These are phyloP conservation scores for Netelia fuscicornis DNA, from an alignment of 2,888 invertebrate genomes.

Conservation along the genomic window DNA sequence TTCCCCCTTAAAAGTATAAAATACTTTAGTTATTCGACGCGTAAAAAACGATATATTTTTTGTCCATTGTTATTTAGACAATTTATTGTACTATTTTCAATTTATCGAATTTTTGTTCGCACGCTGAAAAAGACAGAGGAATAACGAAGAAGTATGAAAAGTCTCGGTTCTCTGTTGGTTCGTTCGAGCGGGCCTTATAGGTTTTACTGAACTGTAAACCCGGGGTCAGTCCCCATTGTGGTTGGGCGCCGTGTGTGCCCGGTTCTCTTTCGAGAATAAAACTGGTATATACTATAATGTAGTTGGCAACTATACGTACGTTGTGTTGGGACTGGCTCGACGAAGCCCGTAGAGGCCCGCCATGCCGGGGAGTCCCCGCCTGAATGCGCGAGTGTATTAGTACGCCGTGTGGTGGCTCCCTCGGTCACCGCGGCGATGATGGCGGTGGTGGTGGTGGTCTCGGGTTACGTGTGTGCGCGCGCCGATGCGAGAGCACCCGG, in stretches of 20 bases:
- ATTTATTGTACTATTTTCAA: constrained; percentile 30
- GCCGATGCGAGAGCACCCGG: background rate
- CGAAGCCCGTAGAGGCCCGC: constrained; percentile 7
- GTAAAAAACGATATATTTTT: constrained; percentile 34
- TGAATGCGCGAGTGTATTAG: background rate
- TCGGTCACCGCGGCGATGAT: background rate
- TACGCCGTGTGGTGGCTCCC: constrained; percentile 1
- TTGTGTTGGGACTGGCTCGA: constrained; percentile 43
- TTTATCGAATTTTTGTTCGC: constrained; percentile 51
- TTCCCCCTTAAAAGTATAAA: no score
- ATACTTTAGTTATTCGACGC: background rate
- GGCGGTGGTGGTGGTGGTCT: background rate
- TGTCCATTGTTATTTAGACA: constrained; percentile 44
- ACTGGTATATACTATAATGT: constrained; percentile 33
- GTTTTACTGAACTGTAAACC: constrained; percentile 63
- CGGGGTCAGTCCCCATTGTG: constrained; percentile 66
- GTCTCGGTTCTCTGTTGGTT: background rate
- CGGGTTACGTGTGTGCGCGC: constrained; percentile 21
- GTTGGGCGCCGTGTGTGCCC: constrained; percentile 60
- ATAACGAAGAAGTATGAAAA: background rate
- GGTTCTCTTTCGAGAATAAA: constrained; percentile 47
- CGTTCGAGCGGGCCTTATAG: constrained; percentile 4
- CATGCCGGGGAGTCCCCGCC: background rate
- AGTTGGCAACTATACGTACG: background rate
- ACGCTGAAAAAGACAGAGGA: constrained; percentile 1